phyloP scores from a whole-genome alignment of 2,888 invertebrate genomes.

The Melipona bicolor region DNA sequence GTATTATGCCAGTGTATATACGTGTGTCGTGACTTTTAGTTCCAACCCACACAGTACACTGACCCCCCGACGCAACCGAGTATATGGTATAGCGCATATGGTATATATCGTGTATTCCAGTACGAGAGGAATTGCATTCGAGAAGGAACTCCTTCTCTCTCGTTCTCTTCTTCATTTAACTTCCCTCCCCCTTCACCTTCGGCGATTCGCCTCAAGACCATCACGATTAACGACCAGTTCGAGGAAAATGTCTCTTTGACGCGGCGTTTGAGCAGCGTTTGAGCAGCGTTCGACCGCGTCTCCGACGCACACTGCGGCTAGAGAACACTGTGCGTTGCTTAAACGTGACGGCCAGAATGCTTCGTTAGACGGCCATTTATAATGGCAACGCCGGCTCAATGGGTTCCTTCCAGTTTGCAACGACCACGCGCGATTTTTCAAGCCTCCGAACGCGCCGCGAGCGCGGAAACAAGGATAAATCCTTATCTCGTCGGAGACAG shows the following conservation, averaged over 20 bases:
- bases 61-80: slow-evolving; percentile 74
- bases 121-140: slow-evolving; percentile 55
- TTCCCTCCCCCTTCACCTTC: too few species aligned
- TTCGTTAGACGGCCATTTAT: slow-evolving; percentile 44
- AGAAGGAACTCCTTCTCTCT: slow-evolving; percentile 31
- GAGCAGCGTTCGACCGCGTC: slow-evolving; percentile 35
- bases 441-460: not conserved
- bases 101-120: slow-evolving; percentile 55
- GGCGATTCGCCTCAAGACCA: slow-evolving; percentile 50
- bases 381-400: not conserved
- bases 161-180: slow-evolving; percentile 21
- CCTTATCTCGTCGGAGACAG: slow-evolving; percentile 14
- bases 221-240: slow-evolving; percentile 66
- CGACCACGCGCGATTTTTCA: not conserved
- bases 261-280: slow-evolving; percentile 47
- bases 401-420: not conserved
- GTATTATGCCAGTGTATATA: slow-evolving; percentile 57
- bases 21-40: slow-evolving; percentile 69
- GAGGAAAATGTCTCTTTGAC: slow-evolving; percentile 62
- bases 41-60: slow-evolving; percentile 76
- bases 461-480: slow-evolving; percentile 7
- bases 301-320: not conserved
- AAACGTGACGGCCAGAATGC: slow-evolving; percentile 18
- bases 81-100: slow-evolving; percentile 54
- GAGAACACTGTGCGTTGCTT: not conserved